Evolutionary conservation across 2,888 invertebrate genomes (phyloP).

Genomic region (Mellilla xanthometata): DNA sequence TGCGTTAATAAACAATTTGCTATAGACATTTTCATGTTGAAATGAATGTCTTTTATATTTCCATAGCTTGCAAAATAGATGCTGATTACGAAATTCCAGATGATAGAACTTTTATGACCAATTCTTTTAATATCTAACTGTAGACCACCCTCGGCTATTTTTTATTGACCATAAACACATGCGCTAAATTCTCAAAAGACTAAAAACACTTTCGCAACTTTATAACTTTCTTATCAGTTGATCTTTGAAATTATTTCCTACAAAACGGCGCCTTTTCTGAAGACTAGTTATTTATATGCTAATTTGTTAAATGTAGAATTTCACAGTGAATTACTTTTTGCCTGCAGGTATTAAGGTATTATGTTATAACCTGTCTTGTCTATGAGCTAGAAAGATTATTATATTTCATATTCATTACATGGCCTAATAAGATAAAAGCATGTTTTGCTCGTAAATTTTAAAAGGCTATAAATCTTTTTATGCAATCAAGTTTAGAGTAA

Average conservation of each 20-base stretch:
- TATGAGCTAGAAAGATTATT: not conserved
- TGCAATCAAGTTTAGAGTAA: too few relatives aligned
- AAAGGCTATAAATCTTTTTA: not conserved
- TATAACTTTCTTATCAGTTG: conserved; percentile 10
- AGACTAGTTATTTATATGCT: conserved; percentile 27
- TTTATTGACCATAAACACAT: conserved; percentile 10
- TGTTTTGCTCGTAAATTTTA: conserved; percentile 1
- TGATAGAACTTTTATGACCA: too few relatives aligned
- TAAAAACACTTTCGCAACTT: conserved; percentile 16
- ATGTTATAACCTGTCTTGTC: conserved; percentile 9
- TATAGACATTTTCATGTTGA: too few relatives aligned
- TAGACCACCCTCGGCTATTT: conserved; percentile 7
- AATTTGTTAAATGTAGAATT: conserved; percentile 20
- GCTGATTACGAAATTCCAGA: too few relatives aligned
- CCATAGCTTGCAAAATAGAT: too few relatives aligned
- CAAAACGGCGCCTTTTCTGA: conserved; percentile 23
- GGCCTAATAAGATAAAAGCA: conserved; percentile 2
- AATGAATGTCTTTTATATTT: too few relatives aligned
- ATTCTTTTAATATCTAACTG: not conserved
- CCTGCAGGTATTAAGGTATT: conserved; percentile 15
- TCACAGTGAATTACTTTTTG: conserved; percentile 8
- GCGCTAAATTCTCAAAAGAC: conserved; percentile 8
- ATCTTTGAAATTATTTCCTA: conserved; percentile 22
- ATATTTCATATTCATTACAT: conserved; percentile 2
- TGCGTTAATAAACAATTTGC: too few relatives aligned